Evolutionary conservation across 2,113 vertebrate genomes (phyloP).

Genomic region (Malaclemys terrapin): DNA sequence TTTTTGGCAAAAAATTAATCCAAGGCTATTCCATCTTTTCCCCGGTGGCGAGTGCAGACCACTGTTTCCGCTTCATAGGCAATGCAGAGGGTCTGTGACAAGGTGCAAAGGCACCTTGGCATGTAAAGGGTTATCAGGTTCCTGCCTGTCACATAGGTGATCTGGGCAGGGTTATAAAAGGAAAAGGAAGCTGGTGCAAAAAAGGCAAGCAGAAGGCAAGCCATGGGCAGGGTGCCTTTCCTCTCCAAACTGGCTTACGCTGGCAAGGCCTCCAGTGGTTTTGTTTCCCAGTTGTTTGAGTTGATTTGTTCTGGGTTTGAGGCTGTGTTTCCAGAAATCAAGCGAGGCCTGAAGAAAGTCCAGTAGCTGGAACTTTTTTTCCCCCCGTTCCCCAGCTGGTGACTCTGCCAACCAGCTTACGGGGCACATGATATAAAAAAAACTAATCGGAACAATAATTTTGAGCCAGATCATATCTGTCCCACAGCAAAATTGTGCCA

Average conservation of each 20-base stretch:
- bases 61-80: not conserved
- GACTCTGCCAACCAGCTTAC: constrained; percentile 9
- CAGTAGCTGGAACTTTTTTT: constrained; percentile 49
- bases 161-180: not conserved
- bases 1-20: not conserved
- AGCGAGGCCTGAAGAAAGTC: constrained; percentile 36
- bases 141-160: not conserved
- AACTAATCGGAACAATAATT: constrained; percentile 29
- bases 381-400: not conserved
- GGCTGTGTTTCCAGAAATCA: not conserved
- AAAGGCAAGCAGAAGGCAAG: not conserved
- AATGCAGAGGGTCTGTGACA: not conserved
- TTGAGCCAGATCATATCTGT: not conserved
- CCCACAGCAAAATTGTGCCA: constrained; percentile 3
- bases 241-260: not conserved
- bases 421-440: fast-evolving
- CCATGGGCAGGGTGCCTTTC: not conserved
- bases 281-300: not conserved
- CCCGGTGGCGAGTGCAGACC: not conserved
- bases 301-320: not conserved
- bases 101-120: not conserved
- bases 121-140: not conserved
- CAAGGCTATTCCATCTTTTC: not conserved
- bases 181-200: not conserved
- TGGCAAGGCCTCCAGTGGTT: not conserved